Evolutionary conservation across 2,113 vertebrate species (phyloP).

Genomic region (Cygnus buccinator): DNA sequence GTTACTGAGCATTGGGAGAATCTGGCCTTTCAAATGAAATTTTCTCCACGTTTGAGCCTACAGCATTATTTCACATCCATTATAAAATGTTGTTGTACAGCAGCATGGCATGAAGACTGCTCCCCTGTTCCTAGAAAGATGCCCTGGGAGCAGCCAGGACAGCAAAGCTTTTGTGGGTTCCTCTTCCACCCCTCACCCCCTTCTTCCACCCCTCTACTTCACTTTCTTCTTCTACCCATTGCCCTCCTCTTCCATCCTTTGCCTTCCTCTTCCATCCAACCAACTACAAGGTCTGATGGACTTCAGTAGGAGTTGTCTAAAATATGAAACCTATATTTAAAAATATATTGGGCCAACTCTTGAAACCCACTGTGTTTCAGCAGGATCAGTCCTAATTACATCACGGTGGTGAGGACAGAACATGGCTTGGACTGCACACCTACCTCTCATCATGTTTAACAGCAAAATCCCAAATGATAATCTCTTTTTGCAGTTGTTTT

Average conservation of each 20-base stretch:
- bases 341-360: background rate
- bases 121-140: background rate
- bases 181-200: background rate
- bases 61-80: background rate
- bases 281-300: no score
- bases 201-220: background rate
- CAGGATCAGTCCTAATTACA: background rate
- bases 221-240: background rate
- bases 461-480: background rate
- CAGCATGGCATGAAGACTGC: background rate
- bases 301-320: background rate
- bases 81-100: background rate
- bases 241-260: background rate
- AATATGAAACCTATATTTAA: background rate
- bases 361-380: background rate
- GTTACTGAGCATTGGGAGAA: background rate
- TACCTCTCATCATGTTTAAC: background rate
- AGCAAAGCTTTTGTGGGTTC: background rate
- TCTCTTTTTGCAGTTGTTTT: background rate
- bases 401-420: background rate
- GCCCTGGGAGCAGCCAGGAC: background rate
- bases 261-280: background rate
- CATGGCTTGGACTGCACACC: background rate
- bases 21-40: background rate
- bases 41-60: background rate